phyloP scores from a whole-genome alignment of 2,113 vertebrate genomes.

The Nothoprocta pentlandii region DNA sequence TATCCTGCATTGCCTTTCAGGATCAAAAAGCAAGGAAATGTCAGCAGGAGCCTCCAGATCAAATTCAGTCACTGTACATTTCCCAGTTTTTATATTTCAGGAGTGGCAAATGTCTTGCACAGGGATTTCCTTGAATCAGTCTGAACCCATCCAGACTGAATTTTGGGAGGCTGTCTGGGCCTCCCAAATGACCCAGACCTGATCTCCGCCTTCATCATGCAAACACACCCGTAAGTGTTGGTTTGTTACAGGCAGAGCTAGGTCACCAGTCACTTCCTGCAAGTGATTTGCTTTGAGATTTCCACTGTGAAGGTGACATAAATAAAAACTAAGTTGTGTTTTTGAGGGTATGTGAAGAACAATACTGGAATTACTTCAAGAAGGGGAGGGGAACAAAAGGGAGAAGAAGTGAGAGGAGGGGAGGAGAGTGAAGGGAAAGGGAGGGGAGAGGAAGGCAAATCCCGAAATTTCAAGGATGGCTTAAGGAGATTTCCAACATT shows the following conservation, averaged over 20 bases:
- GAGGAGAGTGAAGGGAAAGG: too few species aligned
- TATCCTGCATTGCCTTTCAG: background rate
- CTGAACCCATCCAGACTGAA: background rate
- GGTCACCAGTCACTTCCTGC: background rate
- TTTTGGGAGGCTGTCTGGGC: background rate
- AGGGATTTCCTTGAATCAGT: background rate
- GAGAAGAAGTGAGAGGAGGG: too few species aligned
- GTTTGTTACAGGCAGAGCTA: background rate
- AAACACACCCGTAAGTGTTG: background rate
- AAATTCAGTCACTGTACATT: background rate
- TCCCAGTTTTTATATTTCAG: background rate
- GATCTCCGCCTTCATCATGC: background rate
- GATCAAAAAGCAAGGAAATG: background rate
- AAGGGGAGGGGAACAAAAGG: background rate
- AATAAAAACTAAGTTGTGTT: background rate
- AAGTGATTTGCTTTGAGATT: background rate
- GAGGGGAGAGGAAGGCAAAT: too few species aligned
- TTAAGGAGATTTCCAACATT: too few species aligned
- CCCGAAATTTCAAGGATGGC: too few species aligned
- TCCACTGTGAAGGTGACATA: background rate
- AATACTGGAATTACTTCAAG: background rate
- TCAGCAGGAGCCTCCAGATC: background rate
- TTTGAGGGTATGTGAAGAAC: background rate
- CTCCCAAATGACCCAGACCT: background rate
- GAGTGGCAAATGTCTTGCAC: background rate